Conservation (phyloP, 2,113 vertebrate species). For the Camelus dromedarius region DNA sequence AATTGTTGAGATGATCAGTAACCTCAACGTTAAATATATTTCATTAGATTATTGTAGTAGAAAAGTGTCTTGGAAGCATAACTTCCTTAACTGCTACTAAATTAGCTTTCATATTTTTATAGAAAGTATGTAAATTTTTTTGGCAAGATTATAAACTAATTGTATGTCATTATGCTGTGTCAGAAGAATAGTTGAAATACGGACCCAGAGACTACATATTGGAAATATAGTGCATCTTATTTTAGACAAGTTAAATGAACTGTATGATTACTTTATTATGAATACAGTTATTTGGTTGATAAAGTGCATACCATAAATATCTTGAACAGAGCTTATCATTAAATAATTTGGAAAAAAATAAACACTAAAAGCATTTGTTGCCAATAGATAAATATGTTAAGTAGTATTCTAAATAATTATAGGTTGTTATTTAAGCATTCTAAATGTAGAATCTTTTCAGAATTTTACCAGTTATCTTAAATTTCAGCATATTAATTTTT, state of each 20-base stretch:
- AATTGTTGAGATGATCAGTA: conserved; percentile 52
- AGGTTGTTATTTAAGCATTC: not conserved
- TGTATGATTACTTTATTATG: conserved; percentile 88
- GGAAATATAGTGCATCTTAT: conserved; percentile 87
- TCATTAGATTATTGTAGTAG: conserved; percentile 59
- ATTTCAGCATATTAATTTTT: conserved; percentile 32
- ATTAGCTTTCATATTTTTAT: conserved; percentile 87
- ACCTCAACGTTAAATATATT: conserved; percentile 73
- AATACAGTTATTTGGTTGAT: conserved; percentile 89
- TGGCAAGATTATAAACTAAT: conserved; percentile 87
- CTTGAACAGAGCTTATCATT: conserved; percentile 70
- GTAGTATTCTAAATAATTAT: conserved; percentile 52
- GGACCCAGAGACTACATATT: conserved; percentile 84
- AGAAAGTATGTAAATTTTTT: conserved; percentile 86
- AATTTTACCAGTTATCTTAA: conserved; percentile 53
- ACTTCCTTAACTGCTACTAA: conserved; percentile 83
- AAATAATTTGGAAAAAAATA: conserved; percentile 62
- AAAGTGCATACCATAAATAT: conserved; percentile 81
- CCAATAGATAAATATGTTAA: not conserved
- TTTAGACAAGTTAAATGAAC: conserved; percentile 90
- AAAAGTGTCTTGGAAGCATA: conserved; percentile 80
- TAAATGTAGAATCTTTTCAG: not conserved
- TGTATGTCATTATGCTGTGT: conserved; percentile 87
- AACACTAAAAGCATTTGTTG: conserved; percentile 52
- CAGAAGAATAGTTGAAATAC: conserved; percentile 90